These are phyloP conservation scores for Ditylenchus dipsaci DNA, from an alignment of 1,140 invertebrate species.

Conservation along the genomic window DNA sequence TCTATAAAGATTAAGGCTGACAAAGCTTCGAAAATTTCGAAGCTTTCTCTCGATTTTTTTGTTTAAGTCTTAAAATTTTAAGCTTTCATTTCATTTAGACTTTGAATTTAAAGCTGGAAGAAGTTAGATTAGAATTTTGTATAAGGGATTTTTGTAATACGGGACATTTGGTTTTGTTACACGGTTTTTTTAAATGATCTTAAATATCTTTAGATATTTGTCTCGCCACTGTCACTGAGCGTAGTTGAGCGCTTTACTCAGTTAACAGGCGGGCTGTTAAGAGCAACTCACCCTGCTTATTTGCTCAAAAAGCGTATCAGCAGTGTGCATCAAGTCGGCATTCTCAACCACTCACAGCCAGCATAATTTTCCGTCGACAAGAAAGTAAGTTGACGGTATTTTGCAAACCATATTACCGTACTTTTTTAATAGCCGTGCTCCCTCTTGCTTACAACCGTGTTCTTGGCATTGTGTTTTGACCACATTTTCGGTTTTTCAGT, in stretches of 20 bases:
- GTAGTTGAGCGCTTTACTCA: constrained; percentile 24
- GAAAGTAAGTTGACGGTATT: constrained; percentile 6
- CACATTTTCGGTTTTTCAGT: too few relatives aligned
- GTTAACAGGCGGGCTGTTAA: constrained; percentile 13
- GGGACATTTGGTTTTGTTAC: too few relatives aligned
- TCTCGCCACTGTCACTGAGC: constrained; percentile 42
- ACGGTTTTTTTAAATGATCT: neutral
- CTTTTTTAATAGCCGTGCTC: neutral
- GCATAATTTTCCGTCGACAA: neutral
- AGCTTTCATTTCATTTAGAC: too few relatives aligned
- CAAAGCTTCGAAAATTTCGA: too few relatives aligned
- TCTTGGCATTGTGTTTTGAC: too few relatives aligned
- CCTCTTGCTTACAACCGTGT: too few relatives aligned
- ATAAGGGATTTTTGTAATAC: too few relatives aligned
- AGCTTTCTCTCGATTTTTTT: too few relatives aligned
- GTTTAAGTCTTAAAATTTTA: too few relatives aligned
- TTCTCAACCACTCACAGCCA: constrained; percentile 40
- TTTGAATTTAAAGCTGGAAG: too few relatives aligned
- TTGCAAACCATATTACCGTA: neutral
- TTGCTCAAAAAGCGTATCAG: constrained; percentile 39
- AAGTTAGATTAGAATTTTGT: too few relatives aligned
- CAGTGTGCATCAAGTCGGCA: constrained; percentile 35
- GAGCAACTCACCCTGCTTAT: constrained; percentile 36
- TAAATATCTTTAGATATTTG: constrained; percentile 17
- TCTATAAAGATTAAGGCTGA: too few relatives aligned